Evolutionary conservation across 2,797 vertebrate species (phyloP).

Genomic region (Atherinosoma microstoma): DNA sequence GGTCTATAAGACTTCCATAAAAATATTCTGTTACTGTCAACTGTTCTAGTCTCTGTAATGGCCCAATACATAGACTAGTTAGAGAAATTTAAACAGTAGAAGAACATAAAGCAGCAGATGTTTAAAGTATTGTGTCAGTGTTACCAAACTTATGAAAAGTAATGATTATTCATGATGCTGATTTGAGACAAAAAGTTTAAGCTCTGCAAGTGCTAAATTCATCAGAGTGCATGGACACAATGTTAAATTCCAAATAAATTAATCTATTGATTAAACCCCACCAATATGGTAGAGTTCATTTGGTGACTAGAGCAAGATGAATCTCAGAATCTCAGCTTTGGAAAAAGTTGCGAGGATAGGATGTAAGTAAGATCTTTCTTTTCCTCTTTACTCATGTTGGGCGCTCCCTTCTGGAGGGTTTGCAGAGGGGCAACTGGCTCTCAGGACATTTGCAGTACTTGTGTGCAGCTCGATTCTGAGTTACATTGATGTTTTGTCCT

Average conservation of each 20-base stretch:
- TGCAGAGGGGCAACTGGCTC: slow-evolving; percentile 95
- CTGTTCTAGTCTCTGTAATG: slow-evolving; percentile 10
- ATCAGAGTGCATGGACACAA: slow-evolving; percentile 95
- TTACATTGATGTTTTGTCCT: background rate
- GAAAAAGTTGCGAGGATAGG: slow-evolving; percentile 99
- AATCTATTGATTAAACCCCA: slow-evolving; percentile 99
- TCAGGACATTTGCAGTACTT: background rate
- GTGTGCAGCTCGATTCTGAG: no score
- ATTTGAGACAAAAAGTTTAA: slow-evolving; percentile 59
- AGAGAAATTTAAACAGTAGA: slow-evolving; percentile 19
- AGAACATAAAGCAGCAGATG: slow-evolving; percentile 11
- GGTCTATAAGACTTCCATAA: background rate
- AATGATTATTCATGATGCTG: slow-evolving; percentile 39
- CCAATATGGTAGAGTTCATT: slow-evolving; percentile 99
- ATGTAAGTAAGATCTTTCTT: slow-evolving; percentile 99
- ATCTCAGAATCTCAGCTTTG: slow-evolving; percentile 95
- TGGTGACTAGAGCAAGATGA: slow-evolving; percentile 99
- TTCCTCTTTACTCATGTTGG: slow-evolving; percentile 94
- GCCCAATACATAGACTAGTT: slow-evolving; percentile 27
- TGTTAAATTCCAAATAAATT: slow-evolving; percentile 98
- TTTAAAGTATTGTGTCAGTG: slow-evolving; percentile 28
- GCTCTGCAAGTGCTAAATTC: slow-evolving; percentile 66
- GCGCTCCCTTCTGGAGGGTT: slow-evolving; percentile 97
- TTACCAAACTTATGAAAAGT: slow-evolving; percentile 35
- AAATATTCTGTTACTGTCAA: slow-evolving; percentile 44